A percentile compares a stretch with the other conserved stretches of the same genome.
phyloP scores from a whole-genome alignment of 1,140 invertebrate genomes.

The Drosophila ananassae region DNA sequence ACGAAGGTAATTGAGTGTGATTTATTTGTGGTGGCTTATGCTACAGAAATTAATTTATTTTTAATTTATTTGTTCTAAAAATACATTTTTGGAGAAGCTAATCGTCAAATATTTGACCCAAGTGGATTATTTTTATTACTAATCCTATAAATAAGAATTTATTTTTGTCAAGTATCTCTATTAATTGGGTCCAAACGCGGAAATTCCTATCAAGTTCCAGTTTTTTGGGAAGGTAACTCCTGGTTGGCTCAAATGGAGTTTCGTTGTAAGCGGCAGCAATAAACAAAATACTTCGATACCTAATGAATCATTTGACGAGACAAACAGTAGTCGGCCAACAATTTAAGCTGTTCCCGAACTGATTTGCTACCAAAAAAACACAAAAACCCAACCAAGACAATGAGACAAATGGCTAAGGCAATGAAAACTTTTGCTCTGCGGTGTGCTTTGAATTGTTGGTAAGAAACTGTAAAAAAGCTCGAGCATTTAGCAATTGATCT shows the following conservation, averaged over 20 bases:
- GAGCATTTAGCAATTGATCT: conserved; percentile 76
- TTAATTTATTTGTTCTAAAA: conserved; percentile 28
- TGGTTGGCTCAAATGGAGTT: conserved; percentile 54
- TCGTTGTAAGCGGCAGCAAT: conserved; percentile 52
- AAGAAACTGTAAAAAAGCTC: conserved; percentile 37
- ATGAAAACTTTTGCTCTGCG: conserved; percentile 55
- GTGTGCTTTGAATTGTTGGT: conserved; percentile 59
- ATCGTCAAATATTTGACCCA: conserved; percentile 6
- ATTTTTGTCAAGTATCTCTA: no score
- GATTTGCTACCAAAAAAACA: conserved; percentile 40
- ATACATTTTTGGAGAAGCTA: conserved; percentile 13
- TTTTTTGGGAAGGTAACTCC: conserved; percentile 15
- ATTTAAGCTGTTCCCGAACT: conserved; percentile 69
- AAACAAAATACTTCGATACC: conserved; percentile 58
- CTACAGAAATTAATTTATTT: conserved; percentile 15
- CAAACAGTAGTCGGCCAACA: conserved; percentile 74
- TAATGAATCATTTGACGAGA: conserved; percentile 69
- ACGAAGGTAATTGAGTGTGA: conserved; percentile 38
- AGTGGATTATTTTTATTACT: neutral
- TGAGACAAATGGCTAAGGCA: conserved; percentile 42
- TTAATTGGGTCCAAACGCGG: neutral
- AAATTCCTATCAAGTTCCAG: neutral
- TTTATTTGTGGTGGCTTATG: conserved; percentile 21
- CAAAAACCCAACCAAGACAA: conserved; percentile 24
- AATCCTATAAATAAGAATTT: no score